Percentiles rank a stretch among this genome's conserved stretches.
Conservation (phyloP, 2,797 vertebrate species). For the Sebastes hubbsi region DNA sequence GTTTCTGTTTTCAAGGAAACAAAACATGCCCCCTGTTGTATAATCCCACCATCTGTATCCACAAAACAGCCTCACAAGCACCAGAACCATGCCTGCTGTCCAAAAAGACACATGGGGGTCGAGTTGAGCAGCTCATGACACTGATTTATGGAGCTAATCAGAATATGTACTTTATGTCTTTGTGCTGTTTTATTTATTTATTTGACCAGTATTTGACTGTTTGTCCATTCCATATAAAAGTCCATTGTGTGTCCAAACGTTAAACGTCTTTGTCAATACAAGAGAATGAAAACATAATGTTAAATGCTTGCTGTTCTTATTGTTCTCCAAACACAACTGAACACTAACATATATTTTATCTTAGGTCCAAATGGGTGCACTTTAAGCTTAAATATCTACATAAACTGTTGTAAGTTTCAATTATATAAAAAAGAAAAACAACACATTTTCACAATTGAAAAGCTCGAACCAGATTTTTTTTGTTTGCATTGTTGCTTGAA, state of each 20-base stretch:
- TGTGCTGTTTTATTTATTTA: neutral
- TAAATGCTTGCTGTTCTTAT: neutral
- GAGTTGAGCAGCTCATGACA: neutral
- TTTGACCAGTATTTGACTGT: neutral
- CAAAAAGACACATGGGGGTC: neutral
- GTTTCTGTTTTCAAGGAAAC: constrained; percentile 47
- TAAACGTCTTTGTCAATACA: neutral
- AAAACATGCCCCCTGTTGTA: constrained; percentile 24
- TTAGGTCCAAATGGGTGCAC: neutral
- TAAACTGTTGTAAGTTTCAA: neutral
- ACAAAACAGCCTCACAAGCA: constrained; percentile 12
- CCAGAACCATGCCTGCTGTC: constrained; percentile 2
- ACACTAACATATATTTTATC: neutral
- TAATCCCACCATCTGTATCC: constrained; percentile 59
- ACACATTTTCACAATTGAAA: neutral
- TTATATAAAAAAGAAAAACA: neutral
- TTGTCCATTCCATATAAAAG: neutral
- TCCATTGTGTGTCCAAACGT: neutral
- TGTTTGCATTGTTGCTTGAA: neutral
- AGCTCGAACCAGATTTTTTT: neutral
- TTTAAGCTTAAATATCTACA: neutral
- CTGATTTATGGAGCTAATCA: neutral
- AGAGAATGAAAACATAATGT: neutral
- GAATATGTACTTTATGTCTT: neutral
- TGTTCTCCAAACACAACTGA: neutral